Evolutionary conservation across 2,888 invertebrate species (phyloP).

Genomic region (Hoplodrina blanda): DNA sequence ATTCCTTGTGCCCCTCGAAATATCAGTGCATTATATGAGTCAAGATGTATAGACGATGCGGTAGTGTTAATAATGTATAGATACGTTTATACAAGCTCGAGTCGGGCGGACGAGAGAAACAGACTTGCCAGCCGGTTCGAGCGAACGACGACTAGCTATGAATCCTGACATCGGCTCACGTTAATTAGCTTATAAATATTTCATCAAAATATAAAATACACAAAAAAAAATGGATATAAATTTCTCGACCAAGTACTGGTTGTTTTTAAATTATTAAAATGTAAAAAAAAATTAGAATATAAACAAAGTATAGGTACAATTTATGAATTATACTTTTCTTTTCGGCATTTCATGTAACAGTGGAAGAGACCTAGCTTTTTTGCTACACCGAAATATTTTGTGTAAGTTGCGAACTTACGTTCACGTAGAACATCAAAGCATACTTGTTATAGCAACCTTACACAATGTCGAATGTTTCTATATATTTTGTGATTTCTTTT

Average conservation of each 20-base stretch:
- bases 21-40: constrained; percentile 89
- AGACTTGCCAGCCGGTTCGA: constrained; percentile 86
- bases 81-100: constrained; percentile 88
- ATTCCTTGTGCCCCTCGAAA: constrained; percentile 89
- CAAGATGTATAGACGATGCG: constrained; percentile 85
- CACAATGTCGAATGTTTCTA: constrained; percentile 81
- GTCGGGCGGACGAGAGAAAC: constrained; percentile 80
- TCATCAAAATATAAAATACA: constrained; percentile 91
- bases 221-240: constrained; percentile 91
- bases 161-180: constrained; percentile 91
- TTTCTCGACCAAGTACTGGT: constrained; percentile 90
- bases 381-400: constrained; percentile 78
- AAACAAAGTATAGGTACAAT: constrained; percentile 91
- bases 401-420: constrained; percentile 69
- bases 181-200: constrained; percentile 91
- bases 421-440: constrained; percentile 63
- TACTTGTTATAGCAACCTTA: constrained; percentile 77
- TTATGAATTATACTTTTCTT: constrained; percentile 90
- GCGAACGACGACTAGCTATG: constrained; percentile 91
- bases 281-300: constrained; percentile 91
- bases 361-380: constrained; percentile 82
- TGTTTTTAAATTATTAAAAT: constrained; percentile 91
- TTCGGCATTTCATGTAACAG: constrained; percentile 88
- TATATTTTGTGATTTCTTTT: constrained; percentile 87
- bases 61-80: constrained; percentile 88